Base-by-base conservation (phyloP, 2,888 invertebrate species). In the Hermaeophaga mercurialis region DNA sequence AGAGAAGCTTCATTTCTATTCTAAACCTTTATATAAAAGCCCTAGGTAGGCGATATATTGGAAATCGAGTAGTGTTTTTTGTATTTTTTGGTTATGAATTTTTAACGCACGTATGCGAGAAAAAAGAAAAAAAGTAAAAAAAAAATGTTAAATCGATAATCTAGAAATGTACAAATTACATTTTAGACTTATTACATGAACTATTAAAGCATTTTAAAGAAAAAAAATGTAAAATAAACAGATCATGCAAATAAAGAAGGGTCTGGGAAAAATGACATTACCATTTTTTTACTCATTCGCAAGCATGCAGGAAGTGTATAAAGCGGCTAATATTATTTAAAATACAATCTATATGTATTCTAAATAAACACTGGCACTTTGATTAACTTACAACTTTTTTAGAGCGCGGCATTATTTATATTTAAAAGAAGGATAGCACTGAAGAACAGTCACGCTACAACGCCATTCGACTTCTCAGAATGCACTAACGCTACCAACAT, bases 81-180 rank as follows among this genome's bases (percentile, higher is more conserved):
- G 64, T 68, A 70, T 73, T 77, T 77, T 76, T 75, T 75, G 76
- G 78, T 78, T 78, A 78, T 78, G 76, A 78, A 77, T 78, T 77
- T 77, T 77, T 78, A 76, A 77, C 71, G 63, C 68, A 61, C 65
- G 63, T 64, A 67, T 59, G 43, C 47, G 50, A 39, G 28, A 63
- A 68, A 66, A 64, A 66, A 55, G 44, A 55, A 57, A 62, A 67
- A 70, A 65, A 63, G 58, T 39, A 44, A 12, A 54, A 63, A 64
- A 64, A 61, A 59, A 24, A 11, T 28, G 12, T 44, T 49, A 50
- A 59, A 63, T 61, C 61, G 11, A 61, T 61, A 62, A 45, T 44
- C 45, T 18, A 14, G 28, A 36, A 43, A 8, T 44, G 24, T 14
- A 19, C 33, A 48, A 57, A 28, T 33, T 34, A 39, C 33, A 44